Conservation (phyloP, 2,113 vertebrate genomes). For the Piaya cayana region DNA sequence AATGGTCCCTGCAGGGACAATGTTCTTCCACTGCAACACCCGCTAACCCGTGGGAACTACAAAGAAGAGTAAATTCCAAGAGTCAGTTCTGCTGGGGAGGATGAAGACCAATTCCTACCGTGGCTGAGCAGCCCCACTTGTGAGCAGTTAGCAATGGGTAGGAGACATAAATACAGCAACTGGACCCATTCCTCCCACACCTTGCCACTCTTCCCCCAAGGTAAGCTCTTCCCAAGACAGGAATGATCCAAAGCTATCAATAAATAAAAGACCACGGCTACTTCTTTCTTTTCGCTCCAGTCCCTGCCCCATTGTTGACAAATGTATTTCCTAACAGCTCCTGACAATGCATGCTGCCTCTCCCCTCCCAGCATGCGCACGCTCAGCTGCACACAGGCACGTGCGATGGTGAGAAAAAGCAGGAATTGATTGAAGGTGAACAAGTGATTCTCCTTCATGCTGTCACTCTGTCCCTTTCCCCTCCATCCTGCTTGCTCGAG, state of each 20-base stretch:
- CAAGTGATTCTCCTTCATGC: constrained; percentile 77
- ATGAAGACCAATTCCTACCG: background rate
- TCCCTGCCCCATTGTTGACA: constrained; percentile 35
- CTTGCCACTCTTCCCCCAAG: background rate
- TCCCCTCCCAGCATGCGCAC: background rate
- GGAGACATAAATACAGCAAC: background rate
- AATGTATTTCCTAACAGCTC: constrained; percentile 66
- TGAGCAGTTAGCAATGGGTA: background rate
- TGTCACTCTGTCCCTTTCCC: constrained; percentile 46
- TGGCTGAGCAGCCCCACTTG: background rate
- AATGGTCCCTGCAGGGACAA: rapidly evolving
- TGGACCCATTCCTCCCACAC: background rate
- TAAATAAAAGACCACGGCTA: background rate
- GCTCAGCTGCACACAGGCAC: background rate
- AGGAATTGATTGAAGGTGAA: constrained; percentile 83
- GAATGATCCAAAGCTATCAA: background rate
- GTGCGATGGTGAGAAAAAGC: constrained; percentile 11
- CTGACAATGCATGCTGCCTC: constrained; percentile 5
- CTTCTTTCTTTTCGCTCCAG: background rate
- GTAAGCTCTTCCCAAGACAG: background rate
- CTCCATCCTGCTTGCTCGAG: background rate
- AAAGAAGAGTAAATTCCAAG: background rate
- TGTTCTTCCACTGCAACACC: background rate
- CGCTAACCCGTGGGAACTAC: background rate
- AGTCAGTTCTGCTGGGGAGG: background rate